Evolutionary conservation across 2,888 invertebrate genomes (phyloP).

Genomic region (Priapulus caudatus): DNA sequence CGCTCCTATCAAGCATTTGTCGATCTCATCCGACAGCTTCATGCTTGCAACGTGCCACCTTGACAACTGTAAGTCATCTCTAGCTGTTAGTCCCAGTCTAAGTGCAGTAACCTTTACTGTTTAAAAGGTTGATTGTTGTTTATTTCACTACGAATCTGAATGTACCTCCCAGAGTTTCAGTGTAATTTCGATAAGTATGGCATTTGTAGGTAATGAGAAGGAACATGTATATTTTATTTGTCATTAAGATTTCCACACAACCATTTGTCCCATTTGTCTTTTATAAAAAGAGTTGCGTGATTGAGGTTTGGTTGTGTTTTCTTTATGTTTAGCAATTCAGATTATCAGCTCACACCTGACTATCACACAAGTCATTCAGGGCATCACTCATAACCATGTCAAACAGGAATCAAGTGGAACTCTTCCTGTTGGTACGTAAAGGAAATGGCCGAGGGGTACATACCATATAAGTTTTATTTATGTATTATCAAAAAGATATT

Average conservation of each 20-base stretch:
- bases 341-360: conserved; percentile 39
- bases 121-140: too few relatives aligned
- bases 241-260: too few relatives aligned
- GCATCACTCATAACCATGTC: conserved; percentile 50
- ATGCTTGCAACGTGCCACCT: conserved; percentile 52
- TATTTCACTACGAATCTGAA: too few relatives aligned
- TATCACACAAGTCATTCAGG: conserved; percentile 50
- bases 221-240: background rate
- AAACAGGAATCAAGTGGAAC: conserved; percentile 25
- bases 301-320: too few relatives aligned
- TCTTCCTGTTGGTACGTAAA: too few relatives aligned
- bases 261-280: too few relatives aligned
- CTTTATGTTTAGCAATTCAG: conserved; percentile 35
- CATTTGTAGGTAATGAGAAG: conserved; percentile 5
- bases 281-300: too few relatives aligned
- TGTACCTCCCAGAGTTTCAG: too few relatives aligned
- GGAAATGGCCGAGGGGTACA: too few relatives aligned
- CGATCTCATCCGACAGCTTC: conserved; percentile 50
- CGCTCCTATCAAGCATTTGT: conserved; percentile 51
- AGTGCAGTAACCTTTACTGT: too few relatives aligned
- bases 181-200: background rate
- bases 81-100: background rate
- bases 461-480: too few relatives aligned
- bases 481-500: conserved; percentile 44
- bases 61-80: conserved; percentile 48